Percentiles rank a stretch among this genome's conserved stretches.
These are phyloP conservation scores for Ostrea edulis DNA, from an alignment of 1,140 invertebrate genomes.

Conservation along the genomic window DNA sequence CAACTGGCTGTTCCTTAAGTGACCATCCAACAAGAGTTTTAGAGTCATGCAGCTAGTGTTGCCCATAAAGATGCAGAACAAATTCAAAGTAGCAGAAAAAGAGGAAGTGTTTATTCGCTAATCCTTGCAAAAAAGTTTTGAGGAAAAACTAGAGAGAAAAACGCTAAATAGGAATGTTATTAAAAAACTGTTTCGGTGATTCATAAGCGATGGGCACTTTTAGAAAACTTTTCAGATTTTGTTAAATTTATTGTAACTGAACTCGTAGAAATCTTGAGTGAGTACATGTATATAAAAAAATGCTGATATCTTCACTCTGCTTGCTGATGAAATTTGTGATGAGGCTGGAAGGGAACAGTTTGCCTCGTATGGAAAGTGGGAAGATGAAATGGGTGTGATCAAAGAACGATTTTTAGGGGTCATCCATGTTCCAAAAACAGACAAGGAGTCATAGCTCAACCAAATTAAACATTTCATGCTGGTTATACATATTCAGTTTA, in stretches of 20 bases:
- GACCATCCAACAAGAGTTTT: too few relatives aligned
- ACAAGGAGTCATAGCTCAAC: not conserved
- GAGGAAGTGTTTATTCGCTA: too few relatives aligned
- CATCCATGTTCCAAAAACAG: conserved; percentile 37
- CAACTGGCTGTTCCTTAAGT: too few relatives aligned
- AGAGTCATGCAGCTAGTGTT: too few relatives aligned
- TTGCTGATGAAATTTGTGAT: conserved; percentile 43
- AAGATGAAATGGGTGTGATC: not conserved
- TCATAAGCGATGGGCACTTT: conserved; percentile 32
- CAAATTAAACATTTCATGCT: conserved; percentile 36
- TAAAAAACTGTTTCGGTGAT: conserved; percentile 47
- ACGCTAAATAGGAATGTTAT: conserved; percentile 26
- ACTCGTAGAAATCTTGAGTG: conserved; percentile 5
- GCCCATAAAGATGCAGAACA: too few relatives aligned
- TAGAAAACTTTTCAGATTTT: too few relatives aligned
- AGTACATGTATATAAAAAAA: too few relatives aligned
- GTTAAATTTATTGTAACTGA: conserved; percentile 45
- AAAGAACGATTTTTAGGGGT: conserved; percentile 36
- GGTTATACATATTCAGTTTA: conserved; percentile 3
- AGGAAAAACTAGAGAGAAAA: not conserved
- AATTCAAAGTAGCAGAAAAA: too few relatives aligned
- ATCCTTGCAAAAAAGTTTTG: too few relatives aligned
- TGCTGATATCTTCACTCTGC: not conserved
- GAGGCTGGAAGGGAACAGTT: conserved; percentile 30
- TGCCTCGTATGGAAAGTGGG: too few relatives aligned